These are phyloP conservation scores for Manis crassicaudata DNA, from an alignment of 2,797 vertebrate species.

Conservation along the genomic window DNA sequence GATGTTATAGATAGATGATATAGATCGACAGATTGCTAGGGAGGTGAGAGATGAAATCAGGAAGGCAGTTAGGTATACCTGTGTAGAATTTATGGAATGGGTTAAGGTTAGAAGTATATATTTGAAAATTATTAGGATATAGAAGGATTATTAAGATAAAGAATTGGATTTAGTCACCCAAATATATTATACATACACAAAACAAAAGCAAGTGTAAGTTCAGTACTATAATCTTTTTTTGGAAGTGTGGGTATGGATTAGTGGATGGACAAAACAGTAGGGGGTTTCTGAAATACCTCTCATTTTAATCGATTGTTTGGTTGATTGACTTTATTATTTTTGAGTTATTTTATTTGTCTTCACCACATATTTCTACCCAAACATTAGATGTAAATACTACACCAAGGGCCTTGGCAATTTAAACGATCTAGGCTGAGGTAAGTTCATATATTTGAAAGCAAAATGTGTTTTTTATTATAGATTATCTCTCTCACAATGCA, in stretches of 20 bases:
- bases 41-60: background rate
- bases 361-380: background rate
- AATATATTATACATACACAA: background rate
- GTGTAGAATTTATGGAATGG: background rate
- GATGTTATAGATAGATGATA: background rate
- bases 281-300: background rate
- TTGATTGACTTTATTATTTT: background rate
- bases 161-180: background rate
- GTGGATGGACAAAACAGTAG: background rate
- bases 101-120: background rate
- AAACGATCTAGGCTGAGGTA: background rate
- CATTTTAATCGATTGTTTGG: background rate
- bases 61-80: background rate
- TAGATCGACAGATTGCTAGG: background rate
- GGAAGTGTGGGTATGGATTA: background rate
- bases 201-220: background rate
- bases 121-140: background rate
- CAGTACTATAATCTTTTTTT: background rate
- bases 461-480: background rate
- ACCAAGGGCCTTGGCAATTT: background rate
- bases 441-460: no score
- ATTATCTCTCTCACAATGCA: background rate
- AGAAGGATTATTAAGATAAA: background rate
- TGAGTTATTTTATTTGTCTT: background rate
- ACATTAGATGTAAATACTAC: background rate